phyloP scores from a whole-genome alignment of 2,113 vertebrate genomes.

The Notechis scutatus region DNA sequence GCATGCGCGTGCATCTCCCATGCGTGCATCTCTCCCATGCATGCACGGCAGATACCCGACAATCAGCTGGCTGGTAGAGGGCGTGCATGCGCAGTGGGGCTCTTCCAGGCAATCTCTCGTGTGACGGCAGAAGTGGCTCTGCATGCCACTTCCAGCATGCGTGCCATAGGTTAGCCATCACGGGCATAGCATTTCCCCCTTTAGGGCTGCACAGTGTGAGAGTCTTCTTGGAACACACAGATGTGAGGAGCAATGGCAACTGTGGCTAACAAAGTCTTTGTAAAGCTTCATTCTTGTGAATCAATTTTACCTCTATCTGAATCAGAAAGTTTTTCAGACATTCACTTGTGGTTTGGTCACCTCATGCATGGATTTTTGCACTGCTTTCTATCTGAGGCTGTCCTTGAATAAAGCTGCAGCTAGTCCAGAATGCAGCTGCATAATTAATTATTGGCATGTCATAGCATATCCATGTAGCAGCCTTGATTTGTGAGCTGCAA shows the following conservation, averaged over 20 bases:
- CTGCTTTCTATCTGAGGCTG: background rate
- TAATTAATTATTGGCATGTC: background rate
- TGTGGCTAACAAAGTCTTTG: background rate
- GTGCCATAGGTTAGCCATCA: too few relatives aligned
- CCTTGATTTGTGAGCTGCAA: background rate
- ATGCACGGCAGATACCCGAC: too few relatives aligned
- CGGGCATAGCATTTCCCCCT: background rate
- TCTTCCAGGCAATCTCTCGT: too few relatives aligned
- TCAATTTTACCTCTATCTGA: background rate
- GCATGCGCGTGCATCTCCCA: too few relatives aligned
- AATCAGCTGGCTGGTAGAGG: too few relatives aligned
- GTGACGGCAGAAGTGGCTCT: too few relatives aligned
- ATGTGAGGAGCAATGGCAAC: background rate
- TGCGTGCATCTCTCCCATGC: too few relatives aligned
- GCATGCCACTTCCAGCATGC: too few relatives aligned
- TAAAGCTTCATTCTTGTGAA: background rate
- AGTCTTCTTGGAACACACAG: background rate
- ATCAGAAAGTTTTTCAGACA: background rate
- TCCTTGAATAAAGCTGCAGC: background rate
- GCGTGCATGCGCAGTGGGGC: too few relatives aligned
- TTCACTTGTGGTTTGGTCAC: background rate
- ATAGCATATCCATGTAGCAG: background rate
- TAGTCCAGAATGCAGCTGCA: background rate
- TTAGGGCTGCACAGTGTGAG: background rate
- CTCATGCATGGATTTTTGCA: background rate